These are phyloP conservation scores for Brachionus paranguensis DNA, from an alignment of 1,140 invertebrate genomes.

Conservation along the genomic window DNA sequence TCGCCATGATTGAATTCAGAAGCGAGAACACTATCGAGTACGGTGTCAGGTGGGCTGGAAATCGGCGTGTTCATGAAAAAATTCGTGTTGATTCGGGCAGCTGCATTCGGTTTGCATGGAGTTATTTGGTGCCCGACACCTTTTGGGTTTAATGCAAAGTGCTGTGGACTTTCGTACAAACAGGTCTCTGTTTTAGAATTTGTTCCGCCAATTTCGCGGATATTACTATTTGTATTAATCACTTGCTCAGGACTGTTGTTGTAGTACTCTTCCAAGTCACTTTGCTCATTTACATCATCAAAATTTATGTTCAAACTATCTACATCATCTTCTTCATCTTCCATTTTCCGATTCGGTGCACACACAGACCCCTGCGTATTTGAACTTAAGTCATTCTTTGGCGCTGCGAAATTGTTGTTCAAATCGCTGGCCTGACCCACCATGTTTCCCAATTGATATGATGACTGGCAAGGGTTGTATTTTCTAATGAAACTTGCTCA, in stretches of 20 bases:
- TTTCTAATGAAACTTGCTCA: not conserved
- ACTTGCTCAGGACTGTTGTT: not conserved
- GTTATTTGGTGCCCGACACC: not conserved
- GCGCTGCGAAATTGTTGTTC: not conserved
- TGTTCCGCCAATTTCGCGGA: not conserved
- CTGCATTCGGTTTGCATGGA: not conserved
- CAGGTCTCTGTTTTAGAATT: not conserved
- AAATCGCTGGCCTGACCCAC: not conserved
- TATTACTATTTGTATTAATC: not conserved
- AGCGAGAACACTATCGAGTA: not conserved
- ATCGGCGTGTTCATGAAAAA: not conserved
- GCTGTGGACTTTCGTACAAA: not conserved
- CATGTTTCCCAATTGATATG: not conserved
- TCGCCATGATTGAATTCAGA: not conserved
- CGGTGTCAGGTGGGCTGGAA: not conserved
- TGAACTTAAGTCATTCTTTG: not conserved
- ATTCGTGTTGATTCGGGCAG: not conserved
- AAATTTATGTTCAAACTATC: constrained; percentile 28
- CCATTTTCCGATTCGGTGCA: not conserved
- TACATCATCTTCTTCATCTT: constrained; percentile 27
- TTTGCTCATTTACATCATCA: constrained; percentile 30
- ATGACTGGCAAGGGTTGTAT: not conserved
- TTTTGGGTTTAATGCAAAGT: not conserved
- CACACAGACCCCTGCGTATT: not conserved
- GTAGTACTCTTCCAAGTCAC: constrained; percentile 21